A percentile compares a stretch with the other conserved stretches of the same genome.
phyloP scores from a whole-genome alignment of 2,797 vertebrate species.

The Danionella dracula region DNA sequence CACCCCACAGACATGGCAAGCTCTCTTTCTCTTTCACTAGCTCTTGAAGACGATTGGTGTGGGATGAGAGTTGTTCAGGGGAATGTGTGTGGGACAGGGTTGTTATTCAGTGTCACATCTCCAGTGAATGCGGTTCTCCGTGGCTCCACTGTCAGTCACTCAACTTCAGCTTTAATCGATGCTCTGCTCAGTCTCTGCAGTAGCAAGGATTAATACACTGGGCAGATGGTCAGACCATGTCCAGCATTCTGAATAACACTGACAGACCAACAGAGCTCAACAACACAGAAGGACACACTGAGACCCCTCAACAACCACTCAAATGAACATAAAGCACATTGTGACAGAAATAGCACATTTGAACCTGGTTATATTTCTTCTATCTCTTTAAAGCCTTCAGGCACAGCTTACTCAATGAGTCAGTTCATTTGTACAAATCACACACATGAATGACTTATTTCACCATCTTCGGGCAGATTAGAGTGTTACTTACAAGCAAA shows the following conservation, averaged over 20 bases:
- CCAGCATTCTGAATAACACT: conserved; percentile 31
- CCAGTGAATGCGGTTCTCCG: conserved; percentile 7
- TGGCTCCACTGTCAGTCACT: conserved; percentile 35
- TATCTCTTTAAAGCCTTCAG: too few relatives aligned
- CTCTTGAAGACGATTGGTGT: neutral
- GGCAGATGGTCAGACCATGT: conserved; percentile 65
- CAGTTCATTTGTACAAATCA: too few relatives aligned
- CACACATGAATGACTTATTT: too few relatives aligned
- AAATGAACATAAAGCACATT: too few relatives aligned
- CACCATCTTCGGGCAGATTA: too few relatives aligned
- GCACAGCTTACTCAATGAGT: too few relatives aligned
- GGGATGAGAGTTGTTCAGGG: too few relatives aligned
- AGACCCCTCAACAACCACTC: conserved; percentile 14
- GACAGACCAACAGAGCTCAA: conserved; percentile 24
- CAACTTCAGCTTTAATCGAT: conserved; percentile 57
- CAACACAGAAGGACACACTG: conserved; percentile 8
- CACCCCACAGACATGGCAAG: conserved; percentile 52
- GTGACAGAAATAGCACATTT: conserved; percentile 6
- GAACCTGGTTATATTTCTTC: too few relatives aligned
- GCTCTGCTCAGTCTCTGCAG: conserved; percentile 58
- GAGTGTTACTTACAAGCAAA: too few relatives aligned
- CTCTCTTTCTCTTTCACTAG: conserved; percentile 19
- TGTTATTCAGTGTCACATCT: conserved; percentile 30
- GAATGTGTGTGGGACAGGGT: too few relatives aligned
- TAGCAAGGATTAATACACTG: conserved; percentile 48